Base-by-base conservation (phyloP, 1,140 invertebrate species). In the Popillia japonica region DNA sequence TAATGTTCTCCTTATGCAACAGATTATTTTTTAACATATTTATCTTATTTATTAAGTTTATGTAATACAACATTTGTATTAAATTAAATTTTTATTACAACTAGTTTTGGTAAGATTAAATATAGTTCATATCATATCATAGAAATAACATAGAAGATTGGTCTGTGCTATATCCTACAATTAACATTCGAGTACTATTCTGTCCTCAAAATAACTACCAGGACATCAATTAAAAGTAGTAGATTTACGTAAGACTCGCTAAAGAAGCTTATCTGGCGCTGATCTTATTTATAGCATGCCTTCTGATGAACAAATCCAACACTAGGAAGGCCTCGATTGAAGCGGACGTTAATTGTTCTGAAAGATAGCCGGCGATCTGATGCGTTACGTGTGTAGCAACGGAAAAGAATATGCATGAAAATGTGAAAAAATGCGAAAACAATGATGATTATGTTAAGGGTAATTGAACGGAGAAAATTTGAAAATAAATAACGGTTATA, bases 291-390 rank as follows among this genome's bases (percentile, higher is more conserved):
- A 34, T 68, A 68, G 61, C 61, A 68, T 27, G 27, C 27, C 22
- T 68, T 27, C 61, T 10, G 61, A 68, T 23, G 61, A 34, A 34
- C 27, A 68, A 68, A 27, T 68, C 61, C 22, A 8, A 68, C 20
- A 68, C 20, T 27, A 34, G 61, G 27, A 68, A 68, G 61, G 11
- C 61, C 61, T 34, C 61, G 27, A 68, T 68, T 68, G 27, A 34
- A 68, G 22, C 61, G 61, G 61, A 68, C 61, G 61, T 34, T 68
- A 68, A 68, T 68, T 68, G 61, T 68, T 68, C 61, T 68, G 61
- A 68, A 68, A 27, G 61, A 34, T 68, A 68, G 9, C 48, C 17
- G 48, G 48, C 48, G 14, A 55, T 14, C 17, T 17, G 48, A 55
- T 14, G 14, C 48, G 48, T 14, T 17, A 17, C 48, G 48, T 55